Evolutionary conservation across 2,797 vertebrate genomes (phyloP).

Genomic region (Chelmon rostratus): DNA sequence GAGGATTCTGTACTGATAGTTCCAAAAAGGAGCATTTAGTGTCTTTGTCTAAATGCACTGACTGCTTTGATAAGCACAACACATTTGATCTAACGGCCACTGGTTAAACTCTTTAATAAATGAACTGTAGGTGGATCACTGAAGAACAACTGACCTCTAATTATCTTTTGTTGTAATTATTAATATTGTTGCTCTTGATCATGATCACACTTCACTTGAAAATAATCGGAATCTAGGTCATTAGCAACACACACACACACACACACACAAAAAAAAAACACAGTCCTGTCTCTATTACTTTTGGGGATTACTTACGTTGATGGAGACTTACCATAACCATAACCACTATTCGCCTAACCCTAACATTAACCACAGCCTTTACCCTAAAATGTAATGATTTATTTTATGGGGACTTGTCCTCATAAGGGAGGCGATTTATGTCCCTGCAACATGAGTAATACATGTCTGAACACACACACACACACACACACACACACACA

Average conservation of each 20-base stretch:
- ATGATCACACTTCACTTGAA: conserved; percentile 8
- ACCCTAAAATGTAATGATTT: too few relatives aligned
- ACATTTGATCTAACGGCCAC: neutral
- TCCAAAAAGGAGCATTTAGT: neutral
- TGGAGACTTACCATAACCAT: too few relatives aligned
- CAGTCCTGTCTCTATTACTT: too few relatives aligned
- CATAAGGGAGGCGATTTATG: too few relatives aligned
- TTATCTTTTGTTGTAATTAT: neutral
- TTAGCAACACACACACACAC: conserved; percentile 12
- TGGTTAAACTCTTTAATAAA: conserved; percentile 1
- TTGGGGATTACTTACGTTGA: too few relatives aligned
- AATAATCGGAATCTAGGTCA: conserved; percentile 33
- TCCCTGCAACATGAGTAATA: neutral
- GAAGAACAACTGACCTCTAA: neutral
- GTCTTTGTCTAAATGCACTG: neutral
- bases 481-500: conserved; percentile 3
- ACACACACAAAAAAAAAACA: conserved; percentile 13
- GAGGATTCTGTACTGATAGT: neutral
- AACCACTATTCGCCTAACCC: too few relatives aligned
- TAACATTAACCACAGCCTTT: too few relatives aligned
- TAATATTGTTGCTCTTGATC: neutral
- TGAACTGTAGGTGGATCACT: neutral
- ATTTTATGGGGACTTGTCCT: too few relatives aligned
- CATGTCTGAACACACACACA: conserved; percentile 4
- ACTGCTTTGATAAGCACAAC: neutral